Base-by-base conservation (phyloP, 37 sponge, comb jelly and placozoan species). In the Eunapius fragilis region DNA sequence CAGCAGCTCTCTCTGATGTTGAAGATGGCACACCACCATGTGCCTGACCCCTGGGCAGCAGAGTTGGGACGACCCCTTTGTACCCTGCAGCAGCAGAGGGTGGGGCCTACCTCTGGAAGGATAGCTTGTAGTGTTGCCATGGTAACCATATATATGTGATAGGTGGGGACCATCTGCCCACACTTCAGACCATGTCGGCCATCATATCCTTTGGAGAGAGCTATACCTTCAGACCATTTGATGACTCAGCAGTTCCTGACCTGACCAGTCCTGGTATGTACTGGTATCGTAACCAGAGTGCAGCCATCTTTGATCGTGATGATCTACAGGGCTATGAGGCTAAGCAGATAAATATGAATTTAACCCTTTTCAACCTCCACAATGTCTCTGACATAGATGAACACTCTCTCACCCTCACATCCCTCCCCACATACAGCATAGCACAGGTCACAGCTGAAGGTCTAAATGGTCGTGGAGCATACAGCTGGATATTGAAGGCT, bases 271-370 rank as follows among this genome's bases (percentile, higher is more conserved):
- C 81, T 5, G 11, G 31, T 24, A 77, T 49, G 4, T 89, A 86
- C 37, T 76, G 90, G 23, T 97, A 91, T 74, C 27, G 69, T 0
- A 84, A 94, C 67, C 4, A 19, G 2, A 48, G 77, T n/a, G 68
- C 78, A 22, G 34, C 82, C 28, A 91, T 97, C 11, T 97, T 73
- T 81, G 97, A 97, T 31, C 47, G 45, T 22, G 93, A 97, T 72
- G 97, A 97, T 80, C 35, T 31, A 3, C 97, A 97, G 88, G 26
- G 69, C 9, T 38, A 71, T 9, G 9, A 25, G 10, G 93, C 88
- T 10, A 25, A 35, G 24, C 19, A 28, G 17, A 76, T 25, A 13
- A 79, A 84, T 6, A 48, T 89, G 28, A 82, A 97, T 58, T 75
- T 94, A 0, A 87, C 86, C 27, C 86, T 85, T 30, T 90, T 86